Percentiles rank a stretch among this genome's conserved stretches.
These are phyloP conservation scores for Agonopterix heracliana DNA, from an alignment of 2,888 invertebrate species.

Conservation along the genomic window DNA sequence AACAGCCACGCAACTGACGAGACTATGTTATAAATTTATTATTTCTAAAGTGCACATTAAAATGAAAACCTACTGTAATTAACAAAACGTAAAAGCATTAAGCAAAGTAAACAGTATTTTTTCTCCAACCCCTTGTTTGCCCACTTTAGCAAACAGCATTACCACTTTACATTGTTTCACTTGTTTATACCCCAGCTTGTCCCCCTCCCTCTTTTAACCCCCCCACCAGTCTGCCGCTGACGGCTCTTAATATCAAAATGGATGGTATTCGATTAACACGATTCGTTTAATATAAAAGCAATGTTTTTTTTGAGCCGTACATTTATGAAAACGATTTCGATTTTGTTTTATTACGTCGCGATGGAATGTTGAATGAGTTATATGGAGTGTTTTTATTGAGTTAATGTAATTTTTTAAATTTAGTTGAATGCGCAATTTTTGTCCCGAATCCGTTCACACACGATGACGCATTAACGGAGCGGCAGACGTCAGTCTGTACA, in stretches of 20 bases:
- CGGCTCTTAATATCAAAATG: constrained; percentile 29
- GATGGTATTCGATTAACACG: constrained; percentile 34
- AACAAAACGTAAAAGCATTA: no score
- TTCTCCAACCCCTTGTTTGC: no score
- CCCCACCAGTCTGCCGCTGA: constrained; percentile 9
- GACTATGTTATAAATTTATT: no score
- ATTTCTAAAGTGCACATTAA: no score
- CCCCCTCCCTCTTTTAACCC: constrained; percentile 4
- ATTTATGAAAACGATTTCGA: constrained; percentile 4
- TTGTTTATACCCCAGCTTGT: not conserved
- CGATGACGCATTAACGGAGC: no score
- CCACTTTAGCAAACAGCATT: no score
- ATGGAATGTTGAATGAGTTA: no score
- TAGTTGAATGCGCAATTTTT: not conserved
- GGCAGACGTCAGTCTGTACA: not conserved
- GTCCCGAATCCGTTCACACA: not conserved
- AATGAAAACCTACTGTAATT: no score
- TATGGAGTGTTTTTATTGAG: no score
- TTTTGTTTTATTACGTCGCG: not conserved
- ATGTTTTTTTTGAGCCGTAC: constrained; percentile 3
- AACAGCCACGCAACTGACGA: no score
- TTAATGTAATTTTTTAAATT: not conserved
- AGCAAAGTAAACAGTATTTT: no score
- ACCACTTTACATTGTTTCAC: no score
- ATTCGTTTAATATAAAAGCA: constrained; percentile 18